Evolutionary conservation across 2,113 vertebrate species (phyloP), one percentile per base, ranked within the genome.

Genomic region (Cyprinus carpio): DNA sequence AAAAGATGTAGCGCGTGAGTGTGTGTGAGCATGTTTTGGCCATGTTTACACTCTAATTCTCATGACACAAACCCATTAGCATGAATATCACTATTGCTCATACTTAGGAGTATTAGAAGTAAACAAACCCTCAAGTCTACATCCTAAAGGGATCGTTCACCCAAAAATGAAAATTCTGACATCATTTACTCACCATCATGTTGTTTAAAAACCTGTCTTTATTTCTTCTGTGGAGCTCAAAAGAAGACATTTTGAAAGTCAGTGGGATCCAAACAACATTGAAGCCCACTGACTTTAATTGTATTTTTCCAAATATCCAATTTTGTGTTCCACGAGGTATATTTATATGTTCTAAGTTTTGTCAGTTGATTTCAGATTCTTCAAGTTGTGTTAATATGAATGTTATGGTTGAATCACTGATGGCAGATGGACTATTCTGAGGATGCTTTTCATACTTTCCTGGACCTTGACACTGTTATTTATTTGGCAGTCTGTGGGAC

Each of bases 61-160:
- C 87, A 88, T 62, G 81, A 82, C 88, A 87, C 83, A 81, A 80
- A 88, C 89, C 86, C 89, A 88, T 31, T 62, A 29, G 89, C 58
- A 75, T 31, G 81, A 78, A 83, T 56, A 34, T 40, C 60, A 72
- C 81, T 76, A 86, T 49, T 62, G 51, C 40, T 51, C n/a, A 85
- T 16, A 27, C n/a, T 75, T 74, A 46, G 6, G 62, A 67, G 29
- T 46, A 8, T 46, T 25, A 46, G 23, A n/a, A 74, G 25, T 46
- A 74, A 74, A 74, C 71, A 74, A 46, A 23, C 67, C 67, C 18
- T 31, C n/a, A 5, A 43, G 20, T 72, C 1, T 72, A 40, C 15
- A 13, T 25, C 34, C 27, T 58, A 37, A 54, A 58, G 75, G 75
- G 12, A 23, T 58, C 13, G 20, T 78, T 78, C 75, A 58, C 0